phyloP scores from a whole-genome alignment of 2,113 vertebrate species.

The Geothlypis trichas region DNA sequence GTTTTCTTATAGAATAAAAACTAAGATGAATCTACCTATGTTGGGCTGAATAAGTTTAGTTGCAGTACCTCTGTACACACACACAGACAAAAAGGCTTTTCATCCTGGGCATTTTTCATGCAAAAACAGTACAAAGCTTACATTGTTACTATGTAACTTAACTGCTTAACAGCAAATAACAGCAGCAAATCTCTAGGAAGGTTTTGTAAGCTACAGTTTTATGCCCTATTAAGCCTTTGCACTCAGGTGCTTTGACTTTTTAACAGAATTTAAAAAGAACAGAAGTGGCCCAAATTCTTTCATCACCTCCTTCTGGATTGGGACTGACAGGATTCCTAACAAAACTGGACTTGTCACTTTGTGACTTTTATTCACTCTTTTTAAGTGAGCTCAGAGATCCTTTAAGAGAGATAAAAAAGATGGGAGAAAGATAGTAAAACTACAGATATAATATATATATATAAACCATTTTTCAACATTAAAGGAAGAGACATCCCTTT shows the following conservation, averaged over 20 bases:
- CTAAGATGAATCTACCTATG: neutral
- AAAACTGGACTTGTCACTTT: neutral
- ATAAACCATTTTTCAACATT: neutral
- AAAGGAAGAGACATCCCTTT: neutral
- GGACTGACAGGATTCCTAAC: neutral
- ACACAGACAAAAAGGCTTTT: neutral
- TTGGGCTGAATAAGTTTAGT: neutral
- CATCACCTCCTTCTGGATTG: neutral
- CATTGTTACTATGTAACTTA: neutral
- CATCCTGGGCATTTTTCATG: neutral
- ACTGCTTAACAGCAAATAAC: neutral
- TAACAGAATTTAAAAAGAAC: neutral
- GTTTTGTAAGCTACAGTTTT: accelerated
- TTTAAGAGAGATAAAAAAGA: neutral
- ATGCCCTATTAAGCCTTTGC: neutral
- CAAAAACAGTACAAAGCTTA: neutral
- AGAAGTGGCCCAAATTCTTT: neutral
- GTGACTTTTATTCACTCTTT: neutral
- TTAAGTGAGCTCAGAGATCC: neutral
- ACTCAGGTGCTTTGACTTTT: neutral
- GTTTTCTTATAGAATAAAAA: neutral
- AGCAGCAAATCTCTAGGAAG: neutral
- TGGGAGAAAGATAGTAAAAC: neutral
- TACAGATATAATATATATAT: neutral
- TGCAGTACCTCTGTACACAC: neutral